These are phyloP conservation scores for Calvadosia cruxmelitensis DNA, from an alignment of 30 jellyfish, hydroid and myxozoan genomes.

Conservation along the genomic window DNA sequence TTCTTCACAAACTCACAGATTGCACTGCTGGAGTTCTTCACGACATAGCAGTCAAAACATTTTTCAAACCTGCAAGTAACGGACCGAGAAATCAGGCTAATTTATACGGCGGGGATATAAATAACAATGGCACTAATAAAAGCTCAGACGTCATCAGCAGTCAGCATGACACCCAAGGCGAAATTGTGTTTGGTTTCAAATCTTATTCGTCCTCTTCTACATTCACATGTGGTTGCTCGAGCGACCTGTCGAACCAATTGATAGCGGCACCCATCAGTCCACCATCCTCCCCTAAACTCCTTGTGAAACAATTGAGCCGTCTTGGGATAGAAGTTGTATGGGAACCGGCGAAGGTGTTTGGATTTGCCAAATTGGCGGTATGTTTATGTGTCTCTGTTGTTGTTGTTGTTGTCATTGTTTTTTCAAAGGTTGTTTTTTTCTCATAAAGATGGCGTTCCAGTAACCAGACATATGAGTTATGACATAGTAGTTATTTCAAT, in stretches of 20 bases:
- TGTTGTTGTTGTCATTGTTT: too few species aligned
- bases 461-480: too few species aligned
- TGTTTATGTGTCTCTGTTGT: too few species aligned
- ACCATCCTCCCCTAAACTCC: slow-evolving; percentile 32
- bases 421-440: too few species aligned
- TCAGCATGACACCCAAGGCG: not conserved
- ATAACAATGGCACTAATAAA: not conserved
- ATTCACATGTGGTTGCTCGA: slow-evolving; percentile 48
- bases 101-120: not conserved
- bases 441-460: too few species aligned
- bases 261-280: slow-evolving; percentile 50
- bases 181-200: too few species aligned
- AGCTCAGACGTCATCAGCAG: not conserved
- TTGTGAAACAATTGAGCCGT: slow-evolving; percentile 8
- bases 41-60: not conserved
- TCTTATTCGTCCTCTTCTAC: too few species aligned
- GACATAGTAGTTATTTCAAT: too few species aligned
- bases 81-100: not conserved
- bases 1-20: not conserved
- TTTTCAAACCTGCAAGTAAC: not conserved
- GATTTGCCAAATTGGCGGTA: slow-evolving; percentile 39
- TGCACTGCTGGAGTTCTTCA: not conserved
- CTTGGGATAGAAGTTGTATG: slow-evolving; percentile 29
- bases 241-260: slow-evolving; percentile 4
- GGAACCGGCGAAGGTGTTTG: slow-evolving; percentile 38